Base-by-base conservation (phyloP, 2,888 invertebrate species). In the Marasmarcha lunaedactyla region DNA sequence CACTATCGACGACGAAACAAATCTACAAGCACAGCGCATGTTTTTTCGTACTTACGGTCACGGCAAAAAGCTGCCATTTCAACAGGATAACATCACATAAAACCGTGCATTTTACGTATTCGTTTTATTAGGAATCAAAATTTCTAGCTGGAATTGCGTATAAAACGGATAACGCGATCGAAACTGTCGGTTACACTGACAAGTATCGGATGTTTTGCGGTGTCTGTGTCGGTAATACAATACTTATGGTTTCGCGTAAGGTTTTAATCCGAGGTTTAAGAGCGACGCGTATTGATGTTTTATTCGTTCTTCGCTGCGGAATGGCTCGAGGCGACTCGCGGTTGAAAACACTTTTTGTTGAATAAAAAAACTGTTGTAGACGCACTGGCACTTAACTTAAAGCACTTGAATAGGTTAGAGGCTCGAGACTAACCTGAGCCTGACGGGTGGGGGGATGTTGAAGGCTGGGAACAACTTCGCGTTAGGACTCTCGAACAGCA, bases 401-500 rank as follows among this genome's bases (percentile, higher is more conserved):
- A 34, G 7, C 34, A 34, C 34, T 34, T 9, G 13, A 34, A n/a
- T 15, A 10, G 9, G 15, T 27, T 33, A 13, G n/a, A 13, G 12
- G 30, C 34, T 34, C 14, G 11, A 3, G 10, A 50, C 77, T 77
- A 70, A 84, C 84, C 84, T 84, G 67, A 84, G 73, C 67, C 84
- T 70, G 46, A 89, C 85, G 52, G 90, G 90, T 66, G 90, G 90
- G 59, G 90, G 90, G 67, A 90, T 88, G 73, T 87, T 88, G 74
- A 89, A 90, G 57, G 83, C 81, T 56, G 89, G 87, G 71, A 86
- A 88, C 70, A 88, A 85, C 77, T 90, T 85, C 73, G 89, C 89
- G 63, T 87, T 86, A 63, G 89, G 89, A 84, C 86, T 89, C 77
- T 90, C 90, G 72, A 90, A 90, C 73, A 90, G 81, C 90, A 90